These are phyloP conservation scores for Porites lutea DNA, from an alignment of 64 coral and sea anemone species.

Conservation along the genomic window DNA sequence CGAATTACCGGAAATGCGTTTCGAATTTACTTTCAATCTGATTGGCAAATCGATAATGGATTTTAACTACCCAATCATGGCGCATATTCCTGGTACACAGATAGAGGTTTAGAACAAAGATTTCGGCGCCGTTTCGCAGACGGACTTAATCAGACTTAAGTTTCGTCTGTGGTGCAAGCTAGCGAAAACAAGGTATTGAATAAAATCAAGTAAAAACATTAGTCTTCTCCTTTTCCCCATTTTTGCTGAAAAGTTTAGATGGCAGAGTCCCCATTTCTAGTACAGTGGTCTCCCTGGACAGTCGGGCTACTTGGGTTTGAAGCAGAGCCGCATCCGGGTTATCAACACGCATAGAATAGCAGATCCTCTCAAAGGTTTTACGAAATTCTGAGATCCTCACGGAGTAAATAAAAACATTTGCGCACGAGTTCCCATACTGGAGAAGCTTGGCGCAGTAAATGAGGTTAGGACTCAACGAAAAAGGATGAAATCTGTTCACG, in stretches of 20 bases:
- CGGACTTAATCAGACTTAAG: too few relatives aligned
- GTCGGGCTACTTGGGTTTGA: background rate
- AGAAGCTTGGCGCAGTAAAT: slow-evolving; percentile 46
- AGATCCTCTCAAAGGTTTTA: background rate
- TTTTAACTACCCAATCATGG: too few relatives aligned
- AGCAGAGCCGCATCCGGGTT: background rate
- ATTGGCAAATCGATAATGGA: too few relatives aligned
- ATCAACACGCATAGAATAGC: background rate
- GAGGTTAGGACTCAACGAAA: background rate
- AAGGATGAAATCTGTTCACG: slow-evolving; percentile 1
- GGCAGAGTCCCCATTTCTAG: background rate
- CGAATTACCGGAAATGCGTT: too few relatives aligned
- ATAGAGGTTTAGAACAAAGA: too few relatives aligned
- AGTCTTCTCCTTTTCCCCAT: background rate
- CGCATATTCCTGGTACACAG: too few relatives aligned
- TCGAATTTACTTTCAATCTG: too few relatives aligned
- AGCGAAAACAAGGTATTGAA: background rate
- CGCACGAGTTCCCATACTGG: slow-evolving; percentile 64
- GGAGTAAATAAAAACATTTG: slow-evolving; percentile 59
- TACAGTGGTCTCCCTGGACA: slow-evolving; percentile 12
- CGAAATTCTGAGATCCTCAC: slow-evolving; percentile 55
- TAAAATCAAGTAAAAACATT: background rate
- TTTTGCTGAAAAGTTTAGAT: background rate
- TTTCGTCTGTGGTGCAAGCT: too few relatives aligned
- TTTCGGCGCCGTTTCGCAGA: too few relatives aligned